Evolutionary conservation across 2,113 vertebrate species (phyloP), one percentile per base, ranked within the genome.

Genomic region (Coregonus clupeaformis): DNA sequence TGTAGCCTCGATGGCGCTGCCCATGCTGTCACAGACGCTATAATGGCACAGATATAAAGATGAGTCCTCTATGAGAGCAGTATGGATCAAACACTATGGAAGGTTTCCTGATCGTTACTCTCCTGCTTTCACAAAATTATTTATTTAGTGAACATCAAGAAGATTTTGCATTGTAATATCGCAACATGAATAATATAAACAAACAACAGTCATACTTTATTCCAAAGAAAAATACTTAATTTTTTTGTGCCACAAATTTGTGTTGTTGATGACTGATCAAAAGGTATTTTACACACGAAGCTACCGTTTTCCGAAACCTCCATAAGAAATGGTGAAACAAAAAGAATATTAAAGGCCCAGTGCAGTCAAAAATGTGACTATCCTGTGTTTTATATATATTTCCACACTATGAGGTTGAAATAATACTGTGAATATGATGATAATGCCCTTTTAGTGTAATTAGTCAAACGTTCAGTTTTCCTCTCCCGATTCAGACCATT

Each of bases 251-350:
- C 22, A 64, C 71, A 73, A 63, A 45, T 71, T 16, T 27, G 52
- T 36, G 47, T 59, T 22, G 27, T 59, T 20, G 18, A 77, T 60
- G 73, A 63, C 71, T 70, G 13, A 72, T 49, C 29, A 71, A 66
- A 69, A 30, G 24, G 73, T 29, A 55, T 71, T 32, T 74, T 25
- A 57, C 65, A 30, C 73, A 79, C 72, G 75, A 27, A 57, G 20
- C n/a, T 77, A 73, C 9, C 18, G 71, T 77, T 45, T 78, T 32
- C 55, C 76, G 80, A 87, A 88, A 88, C 82, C 87, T 86, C 82
- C 79, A 77, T 20, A 77, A 84, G 82, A 71, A 29, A 45, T 25
- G 75, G 72, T 73, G 36, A 82, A 75, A 80, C 75, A 24, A 78
- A 83, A 75, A 70, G 68, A 79, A 16, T 75, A 62, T 71, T 73